phyloP scores from a whole-genome alignment of 2,888 invertebrate species.

The Drosophila neotestacea region DNA sequence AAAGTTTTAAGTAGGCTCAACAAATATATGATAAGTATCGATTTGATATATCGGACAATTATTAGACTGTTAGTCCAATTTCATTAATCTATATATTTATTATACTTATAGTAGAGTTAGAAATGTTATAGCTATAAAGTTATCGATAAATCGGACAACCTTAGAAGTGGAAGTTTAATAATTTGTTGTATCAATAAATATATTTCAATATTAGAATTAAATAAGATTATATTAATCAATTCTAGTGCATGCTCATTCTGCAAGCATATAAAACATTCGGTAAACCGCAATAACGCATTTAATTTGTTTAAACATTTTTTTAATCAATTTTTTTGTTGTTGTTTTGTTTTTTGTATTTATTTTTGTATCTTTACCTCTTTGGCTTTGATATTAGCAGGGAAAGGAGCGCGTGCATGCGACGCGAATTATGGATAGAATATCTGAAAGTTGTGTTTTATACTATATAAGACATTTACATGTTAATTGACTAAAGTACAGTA shows the following conservation, averaged over 20 bases:
- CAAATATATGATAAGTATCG: background rate
- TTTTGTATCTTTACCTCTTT: conserved; percentile 51
- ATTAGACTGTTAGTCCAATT: background rate
- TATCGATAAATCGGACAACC: background rate
- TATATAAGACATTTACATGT: conserved; percentile 20
- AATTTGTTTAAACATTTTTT: background rate
- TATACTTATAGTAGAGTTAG: no score
- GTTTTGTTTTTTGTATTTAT: background rate
- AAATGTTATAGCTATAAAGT: background rate
- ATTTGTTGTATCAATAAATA: background rate
- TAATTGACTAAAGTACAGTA: conserved; percentile 11
- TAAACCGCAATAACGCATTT: conserved; percentile 19
- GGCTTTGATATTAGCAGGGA: conserved; percentile 44
- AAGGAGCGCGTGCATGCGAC: conserved; percentile 41
- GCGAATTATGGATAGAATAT: conserved; percentile 38
- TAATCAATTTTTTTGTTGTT: background rate
- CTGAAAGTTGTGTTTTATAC: conserved; percentile 51
- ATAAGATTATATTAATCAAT: no score
- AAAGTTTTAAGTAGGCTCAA: background rate
- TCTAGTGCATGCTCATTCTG: conserved; percentile 24
- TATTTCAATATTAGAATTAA: no score
- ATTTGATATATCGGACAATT: background rate
- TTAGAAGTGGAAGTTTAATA: background rate
- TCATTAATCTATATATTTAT: no score
- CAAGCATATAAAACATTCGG: conserved; percentile 40